phyloP scores from a whole-genome alignment of 2,888 invertebrate genomes.

The Andrena flavipes region DNA sequence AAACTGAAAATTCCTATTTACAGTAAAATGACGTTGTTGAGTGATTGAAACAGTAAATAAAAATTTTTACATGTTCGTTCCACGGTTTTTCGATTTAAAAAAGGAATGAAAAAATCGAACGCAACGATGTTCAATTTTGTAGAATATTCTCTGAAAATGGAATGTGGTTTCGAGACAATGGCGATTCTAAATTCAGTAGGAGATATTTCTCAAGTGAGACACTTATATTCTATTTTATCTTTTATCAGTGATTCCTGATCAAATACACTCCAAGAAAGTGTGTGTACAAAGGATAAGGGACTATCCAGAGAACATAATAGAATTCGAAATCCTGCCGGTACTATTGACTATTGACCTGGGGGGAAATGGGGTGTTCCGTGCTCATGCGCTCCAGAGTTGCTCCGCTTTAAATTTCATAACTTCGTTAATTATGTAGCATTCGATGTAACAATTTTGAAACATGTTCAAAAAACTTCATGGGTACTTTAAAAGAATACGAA shows the following conservation, averaged over 20 bases:
- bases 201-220: slow-evolving; percentile 6
- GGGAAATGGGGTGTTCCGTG: not conserved
- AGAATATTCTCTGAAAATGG: too few relatives aligned
- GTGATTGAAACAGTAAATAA: too few relatives aligned
- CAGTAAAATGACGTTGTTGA: too few relatives aligned
- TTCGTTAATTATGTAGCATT: not conserved
- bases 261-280: slow-evolving; percentile 4
- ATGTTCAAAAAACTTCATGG: not conserved
- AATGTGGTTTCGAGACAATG: not conserved
- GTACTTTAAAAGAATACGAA: not conserved
- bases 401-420: not conserved
- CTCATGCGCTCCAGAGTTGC: not conserved
- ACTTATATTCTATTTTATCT: slow-evolving; percentile 3
- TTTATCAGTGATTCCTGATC: not conserved
- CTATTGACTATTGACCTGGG: slow-evolving; percentile 7
- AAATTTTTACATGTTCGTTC: too few relatives aligned
- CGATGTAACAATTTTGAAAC: not conserved
- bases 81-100: too few relatives aligned
- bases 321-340: slow-evolving; percentile 1
- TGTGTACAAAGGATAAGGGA: slow-evolving; percentile 1
- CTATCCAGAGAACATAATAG: not conserved
- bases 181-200: not conserved
- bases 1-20: too few relatives aligned
- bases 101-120: too few relatives aligned
- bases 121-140: too few relatives aligned